Conservation (phyloP, 1,140 invertebrate genomes). For the Teleopsis dalmanni region DNA sequence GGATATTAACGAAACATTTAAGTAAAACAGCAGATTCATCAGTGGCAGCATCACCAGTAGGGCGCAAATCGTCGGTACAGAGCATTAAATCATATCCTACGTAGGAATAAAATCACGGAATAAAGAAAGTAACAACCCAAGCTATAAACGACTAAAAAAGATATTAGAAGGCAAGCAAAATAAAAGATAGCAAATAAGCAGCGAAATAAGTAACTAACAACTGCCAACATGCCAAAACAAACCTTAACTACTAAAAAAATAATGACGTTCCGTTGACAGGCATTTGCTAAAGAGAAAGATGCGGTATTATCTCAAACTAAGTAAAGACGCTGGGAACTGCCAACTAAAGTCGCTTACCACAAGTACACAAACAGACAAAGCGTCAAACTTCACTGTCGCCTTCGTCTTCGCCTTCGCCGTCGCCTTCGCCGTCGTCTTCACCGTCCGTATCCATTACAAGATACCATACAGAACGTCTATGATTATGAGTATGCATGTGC, state of each 20-base stretch:
- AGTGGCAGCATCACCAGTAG: too few species aligned
- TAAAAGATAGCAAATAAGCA: too few species aligned
- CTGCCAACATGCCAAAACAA: too few species aligned
- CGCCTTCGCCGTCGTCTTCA: background rate
- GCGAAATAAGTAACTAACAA: too few species aligned
- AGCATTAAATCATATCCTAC: too few species aligned
- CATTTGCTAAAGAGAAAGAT: conserved; percentile 2
- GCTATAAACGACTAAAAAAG: too few species aligned
- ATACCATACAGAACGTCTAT: background rate
- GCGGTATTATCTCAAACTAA: background rate
- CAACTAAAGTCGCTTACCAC: background rate
- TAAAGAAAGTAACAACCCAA: too few species aligned
- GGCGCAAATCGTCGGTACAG: too few species aligned
- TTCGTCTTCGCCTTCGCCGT: background rate
- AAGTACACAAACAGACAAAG: background rate
- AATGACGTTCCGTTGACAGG: conserved; percentile 6
- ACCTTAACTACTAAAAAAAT: conserved; percentile 1
- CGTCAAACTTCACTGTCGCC: background rate
- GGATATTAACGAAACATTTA: too few species aligned
- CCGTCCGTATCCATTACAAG: background rate
- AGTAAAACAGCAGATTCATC: too few species aligned
- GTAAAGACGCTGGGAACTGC: background rate
- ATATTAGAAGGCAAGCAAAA: too few species aligned
- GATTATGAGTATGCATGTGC: background rate
- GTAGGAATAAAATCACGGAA: too few species aligned